Conservation (phyloP, 2,888 invertebrate species). For the Rhaphigaster nebulosa region DNA sequence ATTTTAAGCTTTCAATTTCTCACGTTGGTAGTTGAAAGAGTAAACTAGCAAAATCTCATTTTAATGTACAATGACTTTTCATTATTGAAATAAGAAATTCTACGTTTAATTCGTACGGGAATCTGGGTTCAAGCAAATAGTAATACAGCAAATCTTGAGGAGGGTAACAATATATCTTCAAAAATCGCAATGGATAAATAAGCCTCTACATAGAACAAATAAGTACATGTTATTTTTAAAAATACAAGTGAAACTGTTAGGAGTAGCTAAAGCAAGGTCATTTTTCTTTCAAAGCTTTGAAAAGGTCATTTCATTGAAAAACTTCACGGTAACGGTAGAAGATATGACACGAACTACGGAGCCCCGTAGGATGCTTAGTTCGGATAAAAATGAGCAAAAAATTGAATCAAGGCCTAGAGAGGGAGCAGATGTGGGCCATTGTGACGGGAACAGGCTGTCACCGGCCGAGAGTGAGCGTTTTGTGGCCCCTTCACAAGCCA, state of each 20-base stretch:
- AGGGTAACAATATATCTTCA: too few relatives aligned
- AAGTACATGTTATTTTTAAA: neutral
- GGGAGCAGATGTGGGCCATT: conserved; percentile 23
- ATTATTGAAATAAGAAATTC: too few relatives aligned
- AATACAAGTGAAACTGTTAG: neutral
- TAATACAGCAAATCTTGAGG: too few relatives aligned
- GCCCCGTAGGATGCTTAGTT: neutral
- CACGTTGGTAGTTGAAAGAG: too few relatives aligned
- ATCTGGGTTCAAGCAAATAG: too few relatives aligned
- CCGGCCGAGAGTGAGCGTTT: conserved; percentile 31
- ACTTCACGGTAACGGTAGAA: neutral
- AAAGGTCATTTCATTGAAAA: too few relatives aligned
- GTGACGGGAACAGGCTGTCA: conserved; percentile 44
- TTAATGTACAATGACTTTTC: too few relatives aligned
- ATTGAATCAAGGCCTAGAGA: conserved; percentile 35
- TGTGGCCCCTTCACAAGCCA: conserved; percentile 2
- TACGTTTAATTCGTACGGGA: too few relatives aligned
- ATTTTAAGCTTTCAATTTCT: too few relatives aligned
- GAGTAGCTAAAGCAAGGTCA: neutral
- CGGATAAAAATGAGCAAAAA: conserved; percentile 33
- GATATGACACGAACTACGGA: neutral
- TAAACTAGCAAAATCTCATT: too few relatives aligned
- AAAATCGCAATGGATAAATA: too few relatives aligned
- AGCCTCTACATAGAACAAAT: too few relatives aligned
- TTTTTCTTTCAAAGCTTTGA: neutral